These are phyloP conservation scores for Lymantria dispar DNA, from an alignment of 2,888 invertebrate species.

Conservation along the genomic window DNA sequence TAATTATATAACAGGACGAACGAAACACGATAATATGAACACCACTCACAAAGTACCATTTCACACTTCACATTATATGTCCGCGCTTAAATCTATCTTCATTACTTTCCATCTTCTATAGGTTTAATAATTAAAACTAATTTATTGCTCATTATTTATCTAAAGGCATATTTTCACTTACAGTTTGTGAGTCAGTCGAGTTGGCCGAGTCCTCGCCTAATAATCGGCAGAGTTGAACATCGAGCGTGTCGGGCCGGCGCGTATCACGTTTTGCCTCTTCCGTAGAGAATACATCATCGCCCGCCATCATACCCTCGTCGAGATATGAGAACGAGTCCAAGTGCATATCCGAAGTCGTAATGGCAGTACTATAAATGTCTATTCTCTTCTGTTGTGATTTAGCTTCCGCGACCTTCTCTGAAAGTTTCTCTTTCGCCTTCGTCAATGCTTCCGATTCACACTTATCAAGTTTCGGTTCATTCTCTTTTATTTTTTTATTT, in stretches of 20 bases:
- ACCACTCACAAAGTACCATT: conserved; percentile 33
- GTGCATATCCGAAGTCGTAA: conserved; percentile 77
- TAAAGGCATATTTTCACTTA: conserved; percentile 68
- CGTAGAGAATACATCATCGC: conserved; percentile 65
- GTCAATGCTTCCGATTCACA: conserved; percentile 67
- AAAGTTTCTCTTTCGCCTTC: conserved; percentile 69
- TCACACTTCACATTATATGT: conserved; percentile 54
- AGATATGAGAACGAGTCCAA: conserved; percentile 79
- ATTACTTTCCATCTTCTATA: conserved; percentile 38
- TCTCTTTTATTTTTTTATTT: conserved; percentile 46
- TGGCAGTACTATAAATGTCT: conserved; percentile 80
- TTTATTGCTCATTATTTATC: conserved; percentile 64
- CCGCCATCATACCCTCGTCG: conserved; percentile 73
- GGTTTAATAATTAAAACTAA: conserved; percentile 36
- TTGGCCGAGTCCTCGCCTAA: conserved; percentile 64
- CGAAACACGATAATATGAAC: conserved; percentile 37
- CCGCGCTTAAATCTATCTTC: conserved; percentile 40
- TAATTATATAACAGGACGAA: conserved; percentile 33
- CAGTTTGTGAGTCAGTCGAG: conserved; percentile 62
- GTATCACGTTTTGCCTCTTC: conserved; percentile 51
- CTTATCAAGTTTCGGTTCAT: conserved; percentile 52
- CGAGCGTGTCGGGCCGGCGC: conserved; percentile 46
- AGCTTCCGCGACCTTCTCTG: conserved; percentile 70
- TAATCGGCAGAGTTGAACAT: conserved; percentile 63
- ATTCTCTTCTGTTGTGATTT: conserved; percentile 69